Evolutionary conservation across 2,797 vertebrate genomes (phyloP), one percentile per base, ranked within the genome.

Genomic region (Kryptolebias ocellatus): DNA sequence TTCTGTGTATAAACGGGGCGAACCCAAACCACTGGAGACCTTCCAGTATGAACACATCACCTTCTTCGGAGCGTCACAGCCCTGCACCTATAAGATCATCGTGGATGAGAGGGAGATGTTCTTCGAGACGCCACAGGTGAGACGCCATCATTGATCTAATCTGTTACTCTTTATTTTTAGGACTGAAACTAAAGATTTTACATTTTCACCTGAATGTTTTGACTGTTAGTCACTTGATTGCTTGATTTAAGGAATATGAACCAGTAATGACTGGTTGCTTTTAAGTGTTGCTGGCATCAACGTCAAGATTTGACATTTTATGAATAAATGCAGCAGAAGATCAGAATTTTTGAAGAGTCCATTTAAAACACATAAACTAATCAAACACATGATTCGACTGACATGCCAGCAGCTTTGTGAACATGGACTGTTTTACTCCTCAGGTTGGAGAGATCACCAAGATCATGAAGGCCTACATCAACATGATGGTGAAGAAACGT

Each of bases 391-490:
- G 7, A 39, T 10, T 11, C 1, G 0, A 2, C 9, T 11, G 37
- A 39, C 37, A 10, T 39, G 37, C 37, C 37, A 12, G 9, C 37
- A 39, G 7, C 37, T 39, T 24, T 14, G 4, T 50, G 16, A 44
- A 27, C 6, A 28, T 28, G 16, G 14, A 10, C 1, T 4, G n/a
- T 15, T n/a, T 17, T 16, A 18, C 18, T 74, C 69, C 83, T 7
- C 46, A 98, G 96, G 96, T 97, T 39, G 95, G 95, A 0, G 96
- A 98, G 87, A 95, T 98, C 87, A 95, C 95, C 46, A 98, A 98
- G 92, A 96, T 98, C 87, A 97, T 98, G 96, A 96, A 95, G 81
- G 96, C 96, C 0, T 98, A 98, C 90, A 98, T 98, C 74, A 97
- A 96, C 88, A 97, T 97, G 96, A 91, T 98, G 12, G 96, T 97